A percentile compares a stretch with the other conserved stretches of the same genome.
These are phyloP conservation scores for Apocheima hispidaria DNA, from an alignment of 2,888 invertebrate genomes.

Conservation along the genomic window DNA sequence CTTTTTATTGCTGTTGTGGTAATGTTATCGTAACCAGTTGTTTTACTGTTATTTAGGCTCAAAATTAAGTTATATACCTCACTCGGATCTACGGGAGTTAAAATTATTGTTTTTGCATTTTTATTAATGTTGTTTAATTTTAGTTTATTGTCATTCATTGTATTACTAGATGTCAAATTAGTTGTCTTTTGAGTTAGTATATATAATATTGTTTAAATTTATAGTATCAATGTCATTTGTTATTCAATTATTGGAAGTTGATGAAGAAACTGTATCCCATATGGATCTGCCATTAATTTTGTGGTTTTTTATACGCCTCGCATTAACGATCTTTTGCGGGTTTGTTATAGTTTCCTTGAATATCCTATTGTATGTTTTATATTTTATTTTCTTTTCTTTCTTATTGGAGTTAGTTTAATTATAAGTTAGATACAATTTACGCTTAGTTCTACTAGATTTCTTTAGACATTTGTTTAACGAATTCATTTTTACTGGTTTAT, in stretches of 20 bases:
- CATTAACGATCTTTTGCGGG: not conserved
- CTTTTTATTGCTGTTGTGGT: too few relatives aligned
- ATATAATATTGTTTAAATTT: not conserved
- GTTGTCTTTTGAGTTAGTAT: not conserved
- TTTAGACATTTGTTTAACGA: conserved; percentile 6
- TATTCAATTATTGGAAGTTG: not conserved
- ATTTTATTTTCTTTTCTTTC: not conserved
- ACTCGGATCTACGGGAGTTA: too few relatives aligned
- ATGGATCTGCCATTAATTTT: not conserved
- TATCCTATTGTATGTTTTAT: not conserved
- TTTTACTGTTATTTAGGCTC: too few relatives aligned
- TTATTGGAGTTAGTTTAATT: not conserved
- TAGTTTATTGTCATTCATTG: not conserved
- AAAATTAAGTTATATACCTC: too few relatives aligned
- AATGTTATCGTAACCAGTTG: too few relatives aligned
- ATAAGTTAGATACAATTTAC: not conserved
- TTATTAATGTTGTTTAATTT: too few relatives aligned
- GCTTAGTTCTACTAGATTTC: conserved; percentile 1
- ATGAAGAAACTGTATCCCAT: not conserved
- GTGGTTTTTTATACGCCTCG: not conserved
- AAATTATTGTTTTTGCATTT: too few relatives aligned
- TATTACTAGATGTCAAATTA: not conserved
- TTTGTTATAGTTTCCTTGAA: not conserved
- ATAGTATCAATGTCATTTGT: not conserved
- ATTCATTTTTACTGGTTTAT: conserved; percentile 7